Base-by-base conservation (phyloP, 2,113 vertebrate genomes). In the Lota lota region DNA sequence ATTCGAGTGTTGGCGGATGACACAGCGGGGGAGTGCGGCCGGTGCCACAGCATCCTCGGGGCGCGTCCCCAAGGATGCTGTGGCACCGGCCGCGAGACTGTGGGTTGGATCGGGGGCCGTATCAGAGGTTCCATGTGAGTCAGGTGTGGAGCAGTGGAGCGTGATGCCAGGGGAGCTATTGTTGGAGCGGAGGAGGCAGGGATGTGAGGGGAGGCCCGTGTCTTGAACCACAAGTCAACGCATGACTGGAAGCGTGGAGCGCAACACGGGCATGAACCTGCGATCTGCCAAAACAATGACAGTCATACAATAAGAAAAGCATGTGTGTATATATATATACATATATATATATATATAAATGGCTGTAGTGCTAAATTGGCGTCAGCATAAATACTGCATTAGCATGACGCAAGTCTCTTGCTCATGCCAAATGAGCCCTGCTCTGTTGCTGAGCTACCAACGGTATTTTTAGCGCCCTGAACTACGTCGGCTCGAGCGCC, bases 121-220 rank as follows among this genome's bases (percentile, higher is more conserved):
- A 88, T 90, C 86, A 90, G 87, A 69, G 90, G 87, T 84, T 84
- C 85, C 91, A 81, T 91, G 91, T 92, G 90, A 93, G 91, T 92
- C 91, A 93, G 91, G 90, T 92, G 91, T 91, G 83, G 79, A 74
- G 84, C 83, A 66, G 84, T 75, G 83, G 82, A 89, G 88, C 89
- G 80, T 70, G 36, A 68, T 81, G 89, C 90, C 89, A 87, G 71
- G 76, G 82, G 76, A 89, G 87, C 85, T 92, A 89, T 92, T 90
- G 89, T 91, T 91, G 90, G 90, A 89, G 87, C 74, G 78, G 82
- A 79, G 85, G 84, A 88, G 86, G 89, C 82, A 76, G 79, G 87
- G 91, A 92, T 90, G 91, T 92, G 91, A 92, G 85, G 17, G 12
- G 12, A 14, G 78, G n/a, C n/a, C 75, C 66, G 74, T 79, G 84